Evolutionary conservation across 2,113 vertebrate genomes (phyloP), one percentile per base, ranked within the genome.

Genomic region (Lonchura striata): DNA sequence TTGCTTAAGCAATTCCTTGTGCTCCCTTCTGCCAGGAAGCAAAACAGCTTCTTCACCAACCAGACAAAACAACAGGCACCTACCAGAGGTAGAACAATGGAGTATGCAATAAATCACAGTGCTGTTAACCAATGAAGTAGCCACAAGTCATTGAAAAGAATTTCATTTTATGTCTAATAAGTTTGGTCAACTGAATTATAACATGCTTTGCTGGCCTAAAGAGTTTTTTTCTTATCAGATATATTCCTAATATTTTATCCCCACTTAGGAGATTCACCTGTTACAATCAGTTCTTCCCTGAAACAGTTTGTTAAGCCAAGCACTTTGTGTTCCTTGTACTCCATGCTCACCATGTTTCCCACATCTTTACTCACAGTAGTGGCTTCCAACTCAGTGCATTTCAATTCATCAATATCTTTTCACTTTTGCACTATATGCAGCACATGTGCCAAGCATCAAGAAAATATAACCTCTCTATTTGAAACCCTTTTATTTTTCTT

Each of bases 181-280:
- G 16, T 20, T 66, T 64, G 21, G 27, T 44, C 3, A 6, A 37
- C 14, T 39, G 50, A 88, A 88, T 30, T 13, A 37, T 22, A 63
- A 70, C 11, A 69, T 1, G 9, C 8, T 90, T 75, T 68, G 49
- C 30, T 77, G 65, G 41, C 64, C 42, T 56, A 39, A 4, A 74
- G 33, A 82, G 14, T 2, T 72, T 63, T 63, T 53, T 69, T 82
- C 41, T 87, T 61, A 91, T 24, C 42, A 47, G 42, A 28, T 9
- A 5, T 31, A 33, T 65, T 50, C 53, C 17, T 50, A 64, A 20
- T 24, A 59, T 61, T 91, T 78, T 57, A 46, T 44, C 25, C n/a
- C 22, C 24, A 31, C 10, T 42, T 46, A 22, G 20, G 9, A 4
- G 16, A 19, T 37, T 71, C 0, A 0, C 3, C 20, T 69, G 9